phyloP scores from a whole-genome alignment of 2,888 invertebrate species.

The Lacanobia oleracea region DNA sequence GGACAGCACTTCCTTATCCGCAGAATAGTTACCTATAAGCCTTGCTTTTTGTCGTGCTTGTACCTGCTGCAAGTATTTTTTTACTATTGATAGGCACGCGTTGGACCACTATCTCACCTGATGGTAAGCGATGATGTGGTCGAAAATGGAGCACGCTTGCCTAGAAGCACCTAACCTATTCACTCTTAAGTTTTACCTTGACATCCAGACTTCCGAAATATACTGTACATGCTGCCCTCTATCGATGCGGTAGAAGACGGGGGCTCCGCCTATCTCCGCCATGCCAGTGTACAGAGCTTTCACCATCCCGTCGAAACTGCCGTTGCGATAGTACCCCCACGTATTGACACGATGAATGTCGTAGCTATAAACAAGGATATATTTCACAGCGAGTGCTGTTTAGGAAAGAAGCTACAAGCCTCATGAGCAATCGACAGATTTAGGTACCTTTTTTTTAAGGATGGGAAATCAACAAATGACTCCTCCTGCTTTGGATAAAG shows the following conservation, averaged over 20 bases:
- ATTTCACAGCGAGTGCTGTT: background rate
- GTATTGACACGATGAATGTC: constrained; percentile 87
- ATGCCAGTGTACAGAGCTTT: constrained; percentile 89
- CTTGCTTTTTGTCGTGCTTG: background rate
- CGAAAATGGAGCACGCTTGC: too few relatives aligned
- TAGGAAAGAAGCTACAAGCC: background rate
- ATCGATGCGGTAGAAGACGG: constrained; percentile 92
- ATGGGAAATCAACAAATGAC: too few relatives aligned
- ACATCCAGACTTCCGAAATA: constrained; percentile 91
- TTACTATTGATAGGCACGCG: too few relatives aligned
- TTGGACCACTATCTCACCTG: too few relatives aligned
- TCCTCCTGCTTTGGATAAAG: too few relatives aligned
- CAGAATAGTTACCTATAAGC: background rate
- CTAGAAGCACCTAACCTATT: too few relatives aligned
- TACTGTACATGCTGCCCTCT: constrained; percentile 90
- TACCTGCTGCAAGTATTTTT: too few relatives aligned
- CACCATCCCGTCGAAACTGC: constrained; percentile 92
- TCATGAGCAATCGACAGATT: background rate
- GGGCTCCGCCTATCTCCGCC: constrained; percentile 93
- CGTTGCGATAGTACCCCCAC: constrained; percentile 92
- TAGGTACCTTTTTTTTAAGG: too few relatives aligned
- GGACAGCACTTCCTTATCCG: background rate
- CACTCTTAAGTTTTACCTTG: constrained; percentile 91
- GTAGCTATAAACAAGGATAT: constrained; percentile 76
- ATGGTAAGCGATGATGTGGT: too few relatives aligned